Conservation (phyloP, 2,888 invertebrate species). For the Epsilonema sp. region DNA sequence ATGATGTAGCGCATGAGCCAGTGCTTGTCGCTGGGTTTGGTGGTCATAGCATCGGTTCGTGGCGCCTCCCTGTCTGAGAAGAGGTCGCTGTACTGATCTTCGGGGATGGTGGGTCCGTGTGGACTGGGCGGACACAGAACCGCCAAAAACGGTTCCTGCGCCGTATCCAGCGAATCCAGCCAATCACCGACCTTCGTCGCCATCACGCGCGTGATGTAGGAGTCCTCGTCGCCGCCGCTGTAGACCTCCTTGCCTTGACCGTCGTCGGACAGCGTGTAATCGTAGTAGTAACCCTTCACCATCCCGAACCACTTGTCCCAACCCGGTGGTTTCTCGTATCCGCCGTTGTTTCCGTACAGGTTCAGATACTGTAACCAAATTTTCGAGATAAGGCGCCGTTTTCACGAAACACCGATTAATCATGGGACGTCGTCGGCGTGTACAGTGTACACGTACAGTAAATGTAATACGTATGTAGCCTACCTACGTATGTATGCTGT, state of each 20-base stretch:
- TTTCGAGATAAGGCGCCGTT: too few species aligned
- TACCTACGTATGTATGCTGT: too few species aligned
- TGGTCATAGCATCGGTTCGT: slow-evolving; percentile 45
- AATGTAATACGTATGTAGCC: too few species aligned
- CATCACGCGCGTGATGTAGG: slow-evolving; percentile 1
- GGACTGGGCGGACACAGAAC: slow-evolving; percentile 66
- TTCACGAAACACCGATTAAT: too few species aligned
- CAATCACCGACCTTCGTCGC: slow-evolving; percentile 25
- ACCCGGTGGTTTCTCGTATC: slow-evolving; percentile 57
- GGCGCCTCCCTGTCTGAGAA: slow-evolving; percentile 44
- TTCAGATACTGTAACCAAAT: slow-evolving; percentile 88
- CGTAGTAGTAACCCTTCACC: slow-evolving; percentile 77
- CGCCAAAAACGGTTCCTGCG: slow-evolving; percentile 53
- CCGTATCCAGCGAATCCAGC: slow-evolving; percentile 13
- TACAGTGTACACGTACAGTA: too few species aligned
- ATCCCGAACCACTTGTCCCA: slow-evolving; percentile 72
- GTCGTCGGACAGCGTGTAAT: slow-evolving; percentile 64
- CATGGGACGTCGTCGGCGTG: too few species aligned
- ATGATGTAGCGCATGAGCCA: slow-evolving; percentile 59
- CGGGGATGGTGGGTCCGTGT: slow-evolving; percentile 66
- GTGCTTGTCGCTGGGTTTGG: slow-evolving; percentile 45
- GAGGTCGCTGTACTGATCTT: slow-evolving; percentile 42
- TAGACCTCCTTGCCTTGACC: slow-evolving; percentile 44
- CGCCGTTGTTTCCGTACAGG: slow-evolving; percentile 44
- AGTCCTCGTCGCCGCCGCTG: slow-evolving; percentile 36